Evolutionary conservation across 2,797 vertebrate genomes (phyloP).

Genomic region (Ambastaia sidthimunki): DNA sequence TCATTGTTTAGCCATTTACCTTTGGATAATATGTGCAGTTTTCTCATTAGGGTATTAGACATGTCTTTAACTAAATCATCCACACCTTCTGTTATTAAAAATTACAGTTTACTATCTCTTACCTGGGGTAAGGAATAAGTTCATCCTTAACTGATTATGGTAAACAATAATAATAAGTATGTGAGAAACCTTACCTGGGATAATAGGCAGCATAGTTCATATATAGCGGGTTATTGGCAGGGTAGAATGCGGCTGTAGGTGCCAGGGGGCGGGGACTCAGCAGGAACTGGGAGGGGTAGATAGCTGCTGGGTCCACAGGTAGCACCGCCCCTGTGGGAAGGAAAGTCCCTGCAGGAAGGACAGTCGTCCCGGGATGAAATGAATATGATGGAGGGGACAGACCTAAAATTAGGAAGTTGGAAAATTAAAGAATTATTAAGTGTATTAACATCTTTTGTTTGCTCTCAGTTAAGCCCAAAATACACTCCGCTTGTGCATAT

Average conservation of each 20-base stretch:
- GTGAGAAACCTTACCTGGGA: constrained; percentile 82
- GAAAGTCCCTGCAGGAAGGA: constrained; percentile 78
- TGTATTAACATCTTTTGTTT: neutral
- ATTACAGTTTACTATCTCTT: neutral
- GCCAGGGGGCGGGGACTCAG: constrained; percentile 82
- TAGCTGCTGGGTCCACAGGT: constrained; percentile 83
- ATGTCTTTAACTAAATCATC: constrained; percentile 22
- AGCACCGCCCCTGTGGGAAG: constrained; percentile 85
- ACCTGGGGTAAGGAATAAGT: no score
- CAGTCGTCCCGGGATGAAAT: constrained; percentile 72
- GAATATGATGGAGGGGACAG: constrained; percentile 90
- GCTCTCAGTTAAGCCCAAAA: constrained; percentile 1
- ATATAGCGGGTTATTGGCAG: constrained; percentile 87
- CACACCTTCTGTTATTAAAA: neutral
- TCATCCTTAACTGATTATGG: neutral
- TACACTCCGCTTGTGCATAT: neutral
- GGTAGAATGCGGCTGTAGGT: constrained; percentile 86
- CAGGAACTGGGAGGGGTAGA: constrained; percentile 90
- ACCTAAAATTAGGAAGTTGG: constrained; percentile 74
- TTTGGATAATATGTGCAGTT: neutral
- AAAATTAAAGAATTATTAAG: constrained; percentile 14
- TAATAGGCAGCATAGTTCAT: constrained; percentile 98
- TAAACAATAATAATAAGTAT: neutral
- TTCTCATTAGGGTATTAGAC: neutral
- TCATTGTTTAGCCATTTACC: constrained; percentile 14